phyloP scores from a whole-genome alignment of 2,797 vertebrate species.

The Craterocephalus amniculus region DNA sequence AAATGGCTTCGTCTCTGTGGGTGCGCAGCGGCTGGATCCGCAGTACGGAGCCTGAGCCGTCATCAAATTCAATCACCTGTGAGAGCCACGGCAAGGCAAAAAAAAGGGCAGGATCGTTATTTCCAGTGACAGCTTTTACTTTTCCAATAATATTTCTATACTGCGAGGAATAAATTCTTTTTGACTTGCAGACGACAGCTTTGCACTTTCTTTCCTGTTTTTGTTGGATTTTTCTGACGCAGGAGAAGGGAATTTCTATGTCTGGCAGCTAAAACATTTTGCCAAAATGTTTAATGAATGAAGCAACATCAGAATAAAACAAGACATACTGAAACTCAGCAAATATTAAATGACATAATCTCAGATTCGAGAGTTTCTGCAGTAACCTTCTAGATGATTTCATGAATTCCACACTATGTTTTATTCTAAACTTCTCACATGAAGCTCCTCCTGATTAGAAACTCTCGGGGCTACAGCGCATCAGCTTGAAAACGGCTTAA shows the following conservation, averaged over 20 bases:
- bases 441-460: background rate
- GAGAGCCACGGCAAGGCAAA: conserved; percentile 33
- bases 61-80: conserved; percentile 97
- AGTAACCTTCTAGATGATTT: background rate
- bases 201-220: background rate
- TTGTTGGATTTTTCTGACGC: background rate
- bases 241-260: background rate
- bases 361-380: background rate
- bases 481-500: background rate
- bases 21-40: conserved; percentile 95
- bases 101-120: conserved; percentile 16
- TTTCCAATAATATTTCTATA: conserved; percentile 18
- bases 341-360: background rate
- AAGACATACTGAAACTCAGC: background rate
- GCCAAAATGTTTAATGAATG: background rate
- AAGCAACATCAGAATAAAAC: background rate
- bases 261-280: background rate
- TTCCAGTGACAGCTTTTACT: conserved; percentile 18
- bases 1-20: conserved; percentile 96
- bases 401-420: background rate
- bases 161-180: conserved; percentile 18
- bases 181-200: background rate
- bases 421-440: background rate
- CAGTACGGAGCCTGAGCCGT: conserved; percentile 94
- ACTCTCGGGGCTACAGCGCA: background rate